A percentile compares a stretch with the other conserved stretches of the same genome.
These are phyloP conservation scores for Holacanthus passer DNA, from an alignment of 2,113 vertebrate species.

Conservation along the genomic window DNA sequence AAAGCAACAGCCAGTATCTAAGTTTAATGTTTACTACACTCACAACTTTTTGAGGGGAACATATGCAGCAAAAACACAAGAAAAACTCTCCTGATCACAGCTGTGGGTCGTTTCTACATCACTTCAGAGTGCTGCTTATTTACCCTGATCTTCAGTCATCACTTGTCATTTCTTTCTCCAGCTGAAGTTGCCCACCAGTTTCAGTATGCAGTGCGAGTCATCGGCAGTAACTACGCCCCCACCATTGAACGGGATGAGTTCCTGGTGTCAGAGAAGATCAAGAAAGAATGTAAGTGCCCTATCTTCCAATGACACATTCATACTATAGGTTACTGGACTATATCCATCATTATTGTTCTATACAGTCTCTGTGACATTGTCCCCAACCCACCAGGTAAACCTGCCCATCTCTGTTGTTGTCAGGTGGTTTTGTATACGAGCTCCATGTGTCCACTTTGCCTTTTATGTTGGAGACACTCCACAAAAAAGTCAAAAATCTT, in stretches of 20 bases:
- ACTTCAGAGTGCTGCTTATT: background rate
- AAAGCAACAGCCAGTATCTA: background rate
- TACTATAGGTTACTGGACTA: background rate
- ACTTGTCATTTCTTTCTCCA: conserved; percentile 69
- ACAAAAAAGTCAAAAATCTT: conserved; percentile 27
- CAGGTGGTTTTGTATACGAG: background rate
- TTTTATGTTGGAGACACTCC: conserved; percentile 32
- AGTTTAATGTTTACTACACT: background rate
- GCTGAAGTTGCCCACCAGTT: conserved; percentile 98
- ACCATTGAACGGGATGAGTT: conserved; percentile 98
- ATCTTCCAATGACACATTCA: background rate
- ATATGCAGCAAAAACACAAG: background rate
- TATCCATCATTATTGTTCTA: background rate
- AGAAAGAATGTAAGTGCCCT: conserved; percentile 93
- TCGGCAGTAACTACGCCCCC: conserved; percentile 99
- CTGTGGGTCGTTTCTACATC: background rate
- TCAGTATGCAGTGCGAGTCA: conserved; percentile 97
- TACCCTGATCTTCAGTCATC: background rate
- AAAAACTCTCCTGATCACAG: background rate
- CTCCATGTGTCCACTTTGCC: conserved; percentile 1
- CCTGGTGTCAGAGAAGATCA: conserved; percentile 97
- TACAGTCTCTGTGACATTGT: background rate
- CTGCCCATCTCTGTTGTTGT: background rate
- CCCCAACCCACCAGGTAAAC: background rate
- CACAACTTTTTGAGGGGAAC: background rate